Evolutionary conservation across 2,113 vertebrate genomes (phyloP).

Genomic region (Cyrtonyx montezumae): DNA sequence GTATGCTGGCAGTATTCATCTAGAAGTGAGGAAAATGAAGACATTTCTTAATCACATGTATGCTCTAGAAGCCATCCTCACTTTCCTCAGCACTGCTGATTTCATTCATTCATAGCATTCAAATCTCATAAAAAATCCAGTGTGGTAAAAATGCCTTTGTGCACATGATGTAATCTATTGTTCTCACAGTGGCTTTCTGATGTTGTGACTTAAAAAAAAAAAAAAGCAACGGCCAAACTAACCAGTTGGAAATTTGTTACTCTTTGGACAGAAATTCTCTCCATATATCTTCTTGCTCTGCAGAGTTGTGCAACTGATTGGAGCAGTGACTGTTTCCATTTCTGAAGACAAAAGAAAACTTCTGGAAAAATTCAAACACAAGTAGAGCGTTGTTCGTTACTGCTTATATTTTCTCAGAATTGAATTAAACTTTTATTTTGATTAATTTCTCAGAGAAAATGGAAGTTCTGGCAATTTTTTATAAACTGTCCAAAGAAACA

Average conservation of each 20-base stretch:
- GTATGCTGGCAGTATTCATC: neutral
- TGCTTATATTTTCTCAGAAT: neutral
- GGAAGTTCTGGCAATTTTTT: neutral
- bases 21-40: neutral
- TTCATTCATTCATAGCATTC: neutral
- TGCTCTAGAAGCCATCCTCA: accelerated
- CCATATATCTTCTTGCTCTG: neutral
- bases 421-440: conserved; percentile 3
- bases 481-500: neutral
- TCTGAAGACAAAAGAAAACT: neutral
- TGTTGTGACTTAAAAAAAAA: neutral
- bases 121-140: neutral
- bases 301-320: accelerated
- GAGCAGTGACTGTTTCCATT: neutral
- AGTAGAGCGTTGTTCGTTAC: neutral
- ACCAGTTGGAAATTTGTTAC: neutral
- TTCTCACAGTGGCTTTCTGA: neutral
- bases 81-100: neutral
- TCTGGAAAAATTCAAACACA: neutral
- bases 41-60: neutral
- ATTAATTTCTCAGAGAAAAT: conserved; percentile 35
- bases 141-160: neutral
- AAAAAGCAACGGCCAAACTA: neutral
- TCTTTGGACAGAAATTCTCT: neutral
- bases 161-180: neutral